Percentiles rank a stretch among this genome's conserved stretches.
Evolutionary conservation across 1,140 invertebrate genomes (phyloP).

Genomic region (Cyclargus thomasi): DNA sequence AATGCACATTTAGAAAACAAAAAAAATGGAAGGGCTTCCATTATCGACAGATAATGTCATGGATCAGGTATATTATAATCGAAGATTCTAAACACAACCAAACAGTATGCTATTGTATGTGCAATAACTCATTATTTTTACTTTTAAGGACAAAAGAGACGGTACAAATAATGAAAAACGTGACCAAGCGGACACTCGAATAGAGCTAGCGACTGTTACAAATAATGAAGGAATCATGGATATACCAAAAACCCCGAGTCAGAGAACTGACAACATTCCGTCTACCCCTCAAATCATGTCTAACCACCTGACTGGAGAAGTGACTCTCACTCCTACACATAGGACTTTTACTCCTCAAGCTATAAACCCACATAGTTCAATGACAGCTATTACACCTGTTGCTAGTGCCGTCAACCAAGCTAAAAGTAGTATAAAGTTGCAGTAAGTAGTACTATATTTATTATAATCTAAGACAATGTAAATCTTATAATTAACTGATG

Average conservation of each 20-base stretch:
- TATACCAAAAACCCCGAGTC: not conserved
- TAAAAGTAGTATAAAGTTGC: constrained; percentile 70
- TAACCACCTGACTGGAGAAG: constrained; percentile 45
- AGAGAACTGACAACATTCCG: constrained; percentile 13
- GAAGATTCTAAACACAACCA: not conserved
- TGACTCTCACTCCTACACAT: constrained; percentile 55
- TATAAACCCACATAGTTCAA: constrained; percentile 60
- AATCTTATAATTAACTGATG: no score
- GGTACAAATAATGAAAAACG: not conserved
- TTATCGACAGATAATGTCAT: not conserved
- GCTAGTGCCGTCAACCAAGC: constrained; percentile 65
- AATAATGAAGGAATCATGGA: not conserved
- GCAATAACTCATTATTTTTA: not conserved
- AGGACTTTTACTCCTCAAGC: constrained; percentile 53
- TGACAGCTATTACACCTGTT: constrained; percentile 65
- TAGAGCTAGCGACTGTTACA: not conserved
- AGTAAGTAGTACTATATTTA: constrained; percentile 52
- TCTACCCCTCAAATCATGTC: constrained; percentile 29
- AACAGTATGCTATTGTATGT: no score
- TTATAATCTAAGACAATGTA: no score
- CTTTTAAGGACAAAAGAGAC: not conserved
- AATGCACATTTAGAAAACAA: no score
- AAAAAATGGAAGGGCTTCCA: not conserved
- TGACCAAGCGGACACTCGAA: not conserved
- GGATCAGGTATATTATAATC: not conserved